Percentiles rank a stretch among this genome's conserved stretches.
Evolutionary conservation across 2,797 vertebrate genomes (phyloP).

Genomic region (Steatocranus sp.): DNA sequence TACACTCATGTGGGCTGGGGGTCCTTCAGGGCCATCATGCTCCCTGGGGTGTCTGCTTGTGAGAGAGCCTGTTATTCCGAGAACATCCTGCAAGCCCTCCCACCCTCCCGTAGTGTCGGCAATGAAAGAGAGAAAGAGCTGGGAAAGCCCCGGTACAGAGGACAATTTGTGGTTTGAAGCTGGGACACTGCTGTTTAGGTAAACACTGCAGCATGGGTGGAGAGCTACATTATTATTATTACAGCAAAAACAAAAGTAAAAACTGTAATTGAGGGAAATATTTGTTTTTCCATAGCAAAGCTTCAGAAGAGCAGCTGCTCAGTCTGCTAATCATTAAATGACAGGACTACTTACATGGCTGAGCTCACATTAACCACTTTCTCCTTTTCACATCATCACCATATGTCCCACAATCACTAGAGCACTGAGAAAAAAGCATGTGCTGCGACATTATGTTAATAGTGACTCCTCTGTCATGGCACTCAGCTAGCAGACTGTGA

Average conservation of each 20-base stretch:
- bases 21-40: conserved; percentile 26
- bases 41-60: conserved; percentile 53
- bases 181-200: conserved; percentile 37
- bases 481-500: conserved; percentile 20
- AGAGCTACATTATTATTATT: conserved; percentile 2
- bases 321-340: conserved; percentile 14
- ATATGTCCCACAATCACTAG: conserved; percentile 62
- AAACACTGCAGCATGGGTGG: conserved; percentile 19
- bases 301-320: background rate
- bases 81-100: conserved; percentile 39
- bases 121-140: conserved; percentile 10
- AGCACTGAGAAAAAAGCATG: conserved; percentile 21
- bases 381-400: conserved; percentile 41
- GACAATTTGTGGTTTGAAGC: conserved; percentile 38
- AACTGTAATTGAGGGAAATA: conserved; percentile 23
- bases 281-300: conserved; percentile 19
- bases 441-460: conserved; percentile 68
- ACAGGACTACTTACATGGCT: conserved; percentile 5
- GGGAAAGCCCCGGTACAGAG: conserved; percentile 46
- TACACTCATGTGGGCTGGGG: conserved; percentile 37
- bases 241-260: conserved; percentile 17
- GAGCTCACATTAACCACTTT: conserved; percentile 42
- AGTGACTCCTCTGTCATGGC: conserved; percentile 7
- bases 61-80: conserved; percentile 49
- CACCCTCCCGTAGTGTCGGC: conserved; percentile 35